A percentile compares a stretch with the other conserved stretches of the same genome.
These are phyloP conservation scores for Danionella cerebrum DNA, from an alignment of 2,113 vertebrate species.

Conservation along the genomic window DNA sequence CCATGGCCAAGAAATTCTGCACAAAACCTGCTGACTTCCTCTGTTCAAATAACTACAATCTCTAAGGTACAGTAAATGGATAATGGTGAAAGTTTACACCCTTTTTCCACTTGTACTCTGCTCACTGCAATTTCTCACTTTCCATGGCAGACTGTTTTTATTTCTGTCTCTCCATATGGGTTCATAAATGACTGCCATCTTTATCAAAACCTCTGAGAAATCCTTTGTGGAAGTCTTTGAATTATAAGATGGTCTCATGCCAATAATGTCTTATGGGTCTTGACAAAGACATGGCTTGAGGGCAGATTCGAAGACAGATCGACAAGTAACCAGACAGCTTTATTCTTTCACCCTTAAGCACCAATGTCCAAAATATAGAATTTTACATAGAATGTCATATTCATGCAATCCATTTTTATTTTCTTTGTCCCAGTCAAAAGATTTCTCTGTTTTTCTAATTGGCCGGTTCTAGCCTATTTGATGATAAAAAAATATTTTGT, in stretches of 20 bases:
- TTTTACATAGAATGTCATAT: too few species aligned
- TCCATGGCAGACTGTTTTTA: background rate
- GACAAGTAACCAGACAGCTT: background rate
- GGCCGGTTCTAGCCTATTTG: too few species aligned
- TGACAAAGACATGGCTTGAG: background rate
- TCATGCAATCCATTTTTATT: too few species aligned
- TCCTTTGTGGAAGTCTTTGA: constrained; percentile 41
- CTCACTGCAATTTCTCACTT: background rate
- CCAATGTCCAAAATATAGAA: background rate
- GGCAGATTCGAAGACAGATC: background rate
- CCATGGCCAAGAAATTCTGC: background rate
- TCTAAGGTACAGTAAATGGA: background rate
- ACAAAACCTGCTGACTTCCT: constrained; percentile 1
- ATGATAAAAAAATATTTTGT: too few species aligned
- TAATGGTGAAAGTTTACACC: background rate
- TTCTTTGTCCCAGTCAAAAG: too few species aligned
- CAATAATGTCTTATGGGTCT: constrained; percentile 17
- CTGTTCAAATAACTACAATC: background rate
- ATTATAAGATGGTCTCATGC: constrained; percentile 32
- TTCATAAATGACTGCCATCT: background rate
- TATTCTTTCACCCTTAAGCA: background rate
- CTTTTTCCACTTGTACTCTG: background rate
- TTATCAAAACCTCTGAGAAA: constrained; percentile 26
- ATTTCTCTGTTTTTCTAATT: too few species aligned
- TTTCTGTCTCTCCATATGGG: background rate